phyloP scores from a whole-genome alignment of 2,113 vertebrate genomes.

The Corythornis madagascariensis region DNA sequence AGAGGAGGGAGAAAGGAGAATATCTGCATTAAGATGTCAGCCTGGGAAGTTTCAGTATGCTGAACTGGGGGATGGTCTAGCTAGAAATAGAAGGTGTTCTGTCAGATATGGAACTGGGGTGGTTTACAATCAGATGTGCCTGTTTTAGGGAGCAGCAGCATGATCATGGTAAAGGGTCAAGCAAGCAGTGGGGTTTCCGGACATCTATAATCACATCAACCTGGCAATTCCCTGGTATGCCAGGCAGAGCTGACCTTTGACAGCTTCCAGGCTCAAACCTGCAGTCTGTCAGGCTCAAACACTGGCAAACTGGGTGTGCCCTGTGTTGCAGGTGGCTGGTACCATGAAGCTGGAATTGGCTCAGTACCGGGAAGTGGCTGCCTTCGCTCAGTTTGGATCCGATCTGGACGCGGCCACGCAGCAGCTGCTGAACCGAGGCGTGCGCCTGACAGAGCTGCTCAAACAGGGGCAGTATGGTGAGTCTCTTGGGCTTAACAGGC shows the following conservation, averaged over 20 bases:
- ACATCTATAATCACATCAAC: no score
- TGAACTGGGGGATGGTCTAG: background rate
- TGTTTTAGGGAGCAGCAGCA: accelerated
- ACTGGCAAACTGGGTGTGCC: accelerated
- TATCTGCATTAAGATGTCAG: background rate
- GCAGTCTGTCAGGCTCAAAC: accelerated
- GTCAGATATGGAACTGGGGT: accelerated
- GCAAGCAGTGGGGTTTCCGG: background rate
- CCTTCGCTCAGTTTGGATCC: slow-evolving; percentile 97
- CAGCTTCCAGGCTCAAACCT: background rate
- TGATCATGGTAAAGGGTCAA: background rate
- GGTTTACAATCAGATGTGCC: background rate
- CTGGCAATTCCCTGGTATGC: background rate
- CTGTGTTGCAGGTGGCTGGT: slow-evolving; percentile 86
- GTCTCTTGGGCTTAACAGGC: background rate
- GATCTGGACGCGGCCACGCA: slow-evolving; percentile 96
- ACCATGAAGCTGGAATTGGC: slow-evolving; percentile 98
- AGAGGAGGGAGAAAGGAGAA: background rate
- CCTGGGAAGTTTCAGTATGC: background rate
- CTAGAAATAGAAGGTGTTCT: background rate
- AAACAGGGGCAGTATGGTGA: slow-evolving; percentile 98
- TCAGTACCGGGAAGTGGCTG: slow-evolving; percentile 96
- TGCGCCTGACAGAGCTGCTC: slow-evolving; percentile 93
- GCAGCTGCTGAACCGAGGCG: slow-evolving; percentile 93
- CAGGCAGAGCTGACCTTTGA: background rate